Percentiles rank a stretch among this genome's conserved stretches.
These are phyloP conservation scores for Acromyrmex charruanus DNA, from an alignment of 1,140 invertebrate genomes.

Conservation along the genomic window DNA sequence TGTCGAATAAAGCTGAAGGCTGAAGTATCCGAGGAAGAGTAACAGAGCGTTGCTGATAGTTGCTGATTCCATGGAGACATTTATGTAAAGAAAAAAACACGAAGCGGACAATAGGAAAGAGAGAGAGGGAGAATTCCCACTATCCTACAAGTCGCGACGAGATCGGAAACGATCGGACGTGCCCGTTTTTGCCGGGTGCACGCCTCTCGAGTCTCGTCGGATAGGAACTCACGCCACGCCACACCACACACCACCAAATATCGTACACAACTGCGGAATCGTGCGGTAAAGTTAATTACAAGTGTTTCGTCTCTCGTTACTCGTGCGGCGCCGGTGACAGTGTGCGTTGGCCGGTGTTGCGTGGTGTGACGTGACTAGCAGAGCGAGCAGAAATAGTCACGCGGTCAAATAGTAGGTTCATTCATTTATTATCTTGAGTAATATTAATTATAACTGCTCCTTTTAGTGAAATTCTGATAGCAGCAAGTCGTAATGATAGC, in stretches of 20 bases:
- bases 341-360: background rate
- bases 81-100: background rate
- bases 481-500: background rate
- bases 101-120: background rate
- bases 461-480: background rate
- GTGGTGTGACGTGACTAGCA: background rate
- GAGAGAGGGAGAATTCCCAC: background rate
- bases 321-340: background rate
- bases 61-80: slow-evolving; percentile 5
- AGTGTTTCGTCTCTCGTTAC: background rate
- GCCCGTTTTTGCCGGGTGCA: slow-evolving; percentile 16
- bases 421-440: slow-evolving; percentile 15
- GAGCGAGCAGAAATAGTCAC: background rate
- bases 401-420: background rate
- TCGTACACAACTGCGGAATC: background rate
- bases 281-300: slow-evolving; percentile 14
- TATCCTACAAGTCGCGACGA: background rate
- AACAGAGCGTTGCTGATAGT: background rate
- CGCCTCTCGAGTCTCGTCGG: background rate
- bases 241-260: no score
- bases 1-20: background rate
- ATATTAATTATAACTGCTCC: background rate
- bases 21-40: background rate
- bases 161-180: slow-evolving; percentile 12
- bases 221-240: no score